Evolutionary conservation across 2,888 invertebrate genomes (phyloP).

Genomic region (Tolmerus cingulatus): DNA sequence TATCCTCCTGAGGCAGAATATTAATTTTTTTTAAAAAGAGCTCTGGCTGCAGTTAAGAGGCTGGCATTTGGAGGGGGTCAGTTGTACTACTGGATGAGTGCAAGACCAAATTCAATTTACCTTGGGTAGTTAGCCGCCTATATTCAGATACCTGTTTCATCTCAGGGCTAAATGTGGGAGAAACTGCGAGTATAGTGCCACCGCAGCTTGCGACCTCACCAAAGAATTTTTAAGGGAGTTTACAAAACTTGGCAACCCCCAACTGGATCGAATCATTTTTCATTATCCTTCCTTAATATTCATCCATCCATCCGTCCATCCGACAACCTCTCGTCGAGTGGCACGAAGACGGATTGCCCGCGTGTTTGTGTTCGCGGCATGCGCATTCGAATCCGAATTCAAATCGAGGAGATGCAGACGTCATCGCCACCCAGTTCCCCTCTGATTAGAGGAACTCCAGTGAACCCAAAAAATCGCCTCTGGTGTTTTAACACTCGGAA

Average conservation of each 20-base stretch:
- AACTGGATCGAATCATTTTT: neutral
- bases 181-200: no score
- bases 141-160: no score
- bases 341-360: neutral
- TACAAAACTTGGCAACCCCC: neutral
- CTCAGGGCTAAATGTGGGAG: no score
- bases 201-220: neutral
- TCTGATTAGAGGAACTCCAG: neutral
- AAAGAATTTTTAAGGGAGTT: neutral
- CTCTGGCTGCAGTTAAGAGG: no score
- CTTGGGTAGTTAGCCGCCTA: no score
- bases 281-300: neutral
- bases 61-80: no score
- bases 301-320: neutral
- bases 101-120: no score
- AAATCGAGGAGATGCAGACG: neutral
- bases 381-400: neutral
- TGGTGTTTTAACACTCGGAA: neutral
- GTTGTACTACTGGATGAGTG: no score
- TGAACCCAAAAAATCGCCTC: neutral
- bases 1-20: no score
- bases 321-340: neutral
- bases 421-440: neutral
- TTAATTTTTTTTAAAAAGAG: no score
- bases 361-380: neutral